phyloP scores from a whole-genome alignment of 2,113 vertebrate genomes.

The Bujurquina vittata region DNA sequence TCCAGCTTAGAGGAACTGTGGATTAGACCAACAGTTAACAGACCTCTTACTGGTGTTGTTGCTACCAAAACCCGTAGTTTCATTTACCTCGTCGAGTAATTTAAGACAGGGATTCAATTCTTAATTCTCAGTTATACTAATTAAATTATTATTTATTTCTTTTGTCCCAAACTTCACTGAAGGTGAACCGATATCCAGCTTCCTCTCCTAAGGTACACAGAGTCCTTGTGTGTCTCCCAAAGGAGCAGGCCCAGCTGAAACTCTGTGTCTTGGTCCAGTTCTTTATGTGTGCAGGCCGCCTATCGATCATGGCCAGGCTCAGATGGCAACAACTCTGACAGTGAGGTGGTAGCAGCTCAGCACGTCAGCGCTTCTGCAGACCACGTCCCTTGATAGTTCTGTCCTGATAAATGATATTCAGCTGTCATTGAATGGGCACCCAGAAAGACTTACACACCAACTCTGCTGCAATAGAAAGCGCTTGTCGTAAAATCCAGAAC shows the following conservation, averaged over 20 bases:
- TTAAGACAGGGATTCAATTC: not conserved
- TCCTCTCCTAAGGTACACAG: not conserved
- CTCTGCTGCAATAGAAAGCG: conserved; percentile 43
- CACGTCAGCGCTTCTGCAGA: conserved; percentile 64
- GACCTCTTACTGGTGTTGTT: not conserved
- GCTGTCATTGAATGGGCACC: conserved; percentile 45
- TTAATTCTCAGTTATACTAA: not conserved
- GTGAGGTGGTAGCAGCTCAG: conserved; percentile 45
- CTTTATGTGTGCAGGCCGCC: conserved; percentile 21
- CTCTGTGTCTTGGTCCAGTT: conserved; percentile 2
- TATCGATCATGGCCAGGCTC: conserved; percentile 59
- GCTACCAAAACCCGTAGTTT: not conserved
- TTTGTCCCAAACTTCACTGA: not conserved
- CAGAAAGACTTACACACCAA: conserved; percentile 48
- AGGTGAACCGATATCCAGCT: not conserved
- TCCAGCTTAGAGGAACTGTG: no score
- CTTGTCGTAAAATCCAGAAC: conserved; percentile 45
- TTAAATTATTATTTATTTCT: not conserved
- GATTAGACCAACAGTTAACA: no score
- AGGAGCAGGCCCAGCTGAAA: conserved; percentile 11
- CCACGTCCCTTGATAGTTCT: conserved; percentile 53
- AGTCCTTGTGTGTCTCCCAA: conserved; percentile 12
- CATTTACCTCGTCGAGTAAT: not conserved
- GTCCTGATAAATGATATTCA: conserved; percentile 66
- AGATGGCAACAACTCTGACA: conserved; percentile 53